Base-by-base conservation (phyloP, 2,113 vertebrate species). In the Ranitomeya variabilis region DNA sequence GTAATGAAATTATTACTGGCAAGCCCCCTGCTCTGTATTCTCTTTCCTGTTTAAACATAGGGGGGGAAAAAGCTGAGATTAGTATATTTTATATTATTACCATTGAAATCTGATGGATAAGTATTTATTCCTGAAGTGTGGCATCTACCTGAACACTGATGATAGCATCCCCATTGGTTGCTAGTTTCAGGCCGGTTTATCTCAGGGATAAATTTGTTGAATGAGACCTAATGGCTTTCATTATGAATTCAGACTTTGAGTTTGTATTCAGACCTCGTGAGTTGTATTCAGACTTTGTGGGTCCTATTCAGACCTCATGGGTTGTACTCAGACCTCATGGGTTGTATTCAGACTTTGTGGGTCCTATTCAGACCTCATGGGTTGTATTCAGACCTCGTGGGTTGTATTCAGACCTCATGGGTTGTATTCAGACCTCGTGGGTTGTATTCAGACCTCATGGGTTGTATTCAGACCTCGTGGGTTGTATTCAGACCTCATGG, bases 1-100 rank as follows among this genome's bases (percentile, higher is more conserved):
- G 45, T 26, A 55, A 71, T 52, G 82, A 84, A 55, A 71, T 84
- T 84, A 69, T 69, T 71, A 71, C 64, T 31, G 64, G 64, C 81
- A 51, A 69, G 64, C n/a, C 62, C n/a, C 52, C 82, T 19, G 13
- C 51, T 82, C 16, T 0, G n/a, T 21, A 84, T 23, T 71, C 64
- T 69, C 23, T 62, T 31, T 59, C 62, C 73, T 82, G 45, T 71
- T 71, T 84, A 37, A 21, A 51, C 31, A 83, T 66, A 45, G 37
- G 37, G 37, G 4, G 26, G 62, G 62, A 19, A 52, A 84, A 71
- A 84, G 21, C 54, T 84, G 54, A 84, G 23, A 83, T 52, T 23
- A 66, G 37, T 66, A n/a, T 62, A 66, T 51, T 83, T 55, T 55
- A 26, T 55, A 57, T n/a, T 15, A 23, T 55, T 23, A 26, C 23